These are phyloP conservation scores for Coryphaenoides rupestris DNA, from an alignment of 2,113 vertebrate genomes.

Conservation along the genomic window DNA sequence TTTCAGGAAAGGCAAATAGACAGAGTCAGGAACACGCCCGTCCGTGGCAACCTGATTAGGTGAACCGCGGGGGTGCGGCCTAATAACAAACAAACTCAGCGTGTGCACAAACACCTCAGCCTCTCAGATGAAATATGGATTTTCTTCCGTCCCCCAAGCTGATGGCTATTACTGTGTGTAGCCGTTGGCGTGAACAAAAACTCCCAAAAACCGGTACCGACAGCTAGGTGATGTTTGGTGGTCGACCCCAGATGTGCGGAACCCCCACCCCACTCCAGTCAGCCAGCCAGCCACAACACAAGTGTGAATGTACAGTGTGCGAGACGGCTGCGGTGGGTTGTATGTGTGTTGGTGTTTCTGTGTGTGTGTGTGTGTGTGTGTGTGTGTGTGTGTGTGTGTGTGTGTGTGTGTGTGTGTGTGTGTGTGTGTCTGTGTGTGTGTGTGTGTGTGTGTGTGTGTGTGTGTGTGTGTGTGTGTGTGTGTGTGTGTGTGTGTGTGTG, in stretches of 20 bases:
- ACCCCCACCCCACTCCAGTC: no score
- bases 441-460: no score
- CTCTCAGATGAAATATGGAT: slow-evolving; percentile 75
- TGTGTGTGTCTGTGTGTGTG: no score
- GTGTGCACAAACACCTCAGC: slow-evolving; percentile 67
- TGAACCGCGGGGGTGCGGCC: slow-evolving; percentile 59
- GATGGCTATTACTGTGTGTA: slow-evolving; percentile 34
- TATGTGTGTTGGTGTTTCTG: slow-evolving; percentile 15
- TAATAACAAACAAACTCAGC: slow-evolving; percentile 74
- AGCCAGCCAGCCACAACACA: no score
- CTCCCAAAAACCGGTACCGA: no score
- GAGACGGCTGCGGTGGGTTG: no score
- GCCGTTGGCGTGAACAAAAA: slow-evolving; percentile 37
- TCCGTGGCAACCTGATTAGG: slow-evolving; percentile 64
- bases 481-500: no score
- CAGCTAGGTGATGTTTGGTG: no score
- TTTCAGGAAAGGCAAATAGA: slow-evolving; percentile 16
- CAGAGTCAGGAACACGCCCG: slow-evolving; percentile 33
- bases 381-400: no score
- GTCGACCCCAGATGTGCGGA: no score
- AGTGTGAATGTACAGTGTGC: slow-evolving; percentile 38
- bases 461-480: no score
- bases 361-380: slow-evolving; percentile 21
- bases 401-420: no score
- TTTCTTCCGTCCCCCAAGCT: slow-evolving; percentile 57